Conservation (phyloP, 2,888 invertebrate species). For the Callyntrura sp. region DNA sequence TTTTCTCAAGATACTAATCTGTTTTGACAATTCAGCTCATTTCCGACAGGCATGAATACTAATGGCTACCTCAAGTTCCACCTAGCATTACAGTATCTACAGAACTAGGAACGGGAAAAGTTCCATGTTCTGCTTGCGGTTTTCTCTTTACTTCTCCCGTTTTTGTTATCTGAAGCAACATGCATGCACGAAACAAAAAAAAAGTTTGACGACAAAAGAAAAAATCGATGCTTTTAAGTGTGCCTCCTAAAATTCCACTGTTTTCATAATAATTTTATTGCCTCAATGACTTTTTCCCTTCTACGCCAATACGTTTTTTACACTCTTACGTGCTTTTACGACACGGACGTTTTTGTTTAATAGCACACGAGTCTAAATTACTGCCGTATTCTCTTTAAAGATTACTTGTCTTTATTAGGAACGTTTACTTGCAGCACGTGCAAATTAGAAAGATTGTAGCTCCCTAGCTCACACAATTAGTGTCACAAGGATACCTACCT, state of each 20-base stretch:
- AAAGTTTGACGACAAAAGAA: constrained; percentile 14
- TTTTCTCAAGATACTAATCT: constrained; percentile 82
- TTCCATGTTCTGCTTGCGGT: constrained; percentile 3
- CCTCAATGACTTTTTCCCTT: constrained; percentile 10
- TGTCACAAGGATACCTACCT: neutral
- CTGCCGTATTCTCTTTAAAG: neutral
- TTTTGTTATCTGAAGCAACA: constrained; percentile 58
- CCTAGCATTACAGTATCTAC: neutral
- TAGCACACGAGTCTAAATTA: constrained; percentile 18
- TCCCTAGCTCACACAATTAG: too few species aligned
- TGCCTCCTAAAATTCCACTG: constrained; percentile 1
- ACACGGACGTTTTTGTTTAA: neutral
- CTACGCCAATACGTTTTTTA: neutral
- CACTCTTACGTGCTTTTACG: neutral
- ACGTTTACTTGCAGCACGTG: neutral
- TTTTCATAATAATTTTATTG: constrained; percentile 48
- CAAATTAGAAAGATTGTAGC: too few species aligned
- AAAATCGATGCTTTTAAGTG: neutral
- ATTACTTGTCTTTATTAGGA: neutral
- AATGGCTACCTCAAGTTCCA: constrained; percentile 59
- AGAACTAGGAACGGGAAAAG: constrained; percentile 54
- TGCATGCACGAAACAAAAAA: constrained; percentile 10
- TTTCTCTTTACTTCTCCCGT: constrained; percentile 23
- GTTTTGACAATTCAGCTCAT: constrained; percentile 83
- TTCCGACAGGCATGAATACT: constrained; percentile 76